Base-by-base conservation (phyloP, 2,888 invertebrate genomes). In the Choristoneura rosaceana region DNA sequence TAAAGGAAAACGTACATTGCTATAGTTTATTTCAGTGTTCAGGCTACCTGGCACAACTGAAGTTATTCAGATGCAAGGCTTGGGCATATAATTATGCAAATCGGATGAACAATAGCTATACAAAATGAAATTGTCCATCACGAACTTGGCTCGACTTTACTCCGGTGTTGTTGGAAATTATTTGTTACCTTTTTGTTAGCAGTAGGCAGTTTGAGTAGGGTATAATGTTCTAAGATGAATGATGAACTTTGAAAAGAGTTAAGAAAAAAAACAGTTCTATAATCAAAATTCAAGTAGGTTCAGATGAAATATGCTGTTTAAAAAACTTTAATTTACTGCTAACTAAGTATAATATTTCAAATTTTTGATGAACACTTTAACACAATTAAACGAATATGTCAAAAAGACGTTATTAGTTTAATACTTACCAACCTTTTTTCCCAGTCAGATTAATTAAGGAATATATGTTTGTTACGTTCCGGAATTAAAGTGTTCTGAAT, bases 61-160 rank as follows among this genome's bases (percentile, higher is more conserved):
- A 63, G 58, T 63, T 43, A 68, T 33, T 68, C 68, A 73, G 68
- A 63, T 59, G 50, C 63, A 25, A 58, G 71, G 63, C 34, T 73
- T 63, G 15, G 47, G 71, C 63, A 63, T 73, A 73, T 73, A 63
- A 73, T 73, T 73, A 73, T 73, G 71, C 47, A 73, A 73, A 73
- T 73, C 63, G 5, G 17, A 17, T 58, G 38, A 67, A 73, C 71
- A 73, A 73, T 68, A 68, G 67, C 58, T 38, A 59, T 63, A 63
- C 62, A 63, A 68, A 71, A 62, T 68, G 58, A 71, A 71, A 73
- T 73, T 68, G 68, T 63, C 71, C 68, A 73, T 68, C 71, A 73
- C 71, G 67, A 52, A 68, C 63, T 58, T 8, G 12, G 58, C 71
- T 50, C 25, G 67, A 41, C 69, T 71, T 71, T 58, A 25, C 38